Evolutionary conservation across 1,140 invertebrate genomes (phyloP).

Genomic region (Paracyclopina nana): DNA sequence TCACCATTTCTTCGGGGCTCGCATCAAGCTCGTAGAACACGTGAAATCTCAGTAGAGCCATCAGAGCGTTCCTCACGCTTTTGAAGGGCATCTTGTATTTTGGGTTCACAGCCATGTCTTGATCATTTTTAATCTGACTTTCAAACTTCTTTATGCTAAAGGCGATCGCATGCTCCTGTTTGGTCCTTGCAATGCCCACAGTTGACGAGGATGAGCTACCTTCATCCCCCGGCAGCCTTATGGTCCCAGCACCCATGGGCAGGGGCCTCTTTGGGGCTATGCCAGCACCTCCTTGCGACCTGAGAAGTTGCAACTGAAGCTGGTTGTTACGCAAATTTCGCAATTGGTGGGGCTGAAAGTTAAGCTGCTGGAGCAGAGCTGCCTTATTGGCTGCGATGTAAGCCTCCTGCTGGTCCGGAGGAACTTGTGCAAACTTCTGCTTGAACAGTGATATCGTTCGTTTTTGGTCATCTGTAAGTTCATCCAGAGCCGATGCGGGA

Average conservation of each 20-base stretch:
- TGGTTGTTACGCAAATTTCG: too few species aligned
- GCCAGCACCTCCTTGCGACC: too few species aligned
- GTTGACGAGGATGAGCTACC: too few species aligned
- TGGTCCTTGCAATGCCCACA: too few species aligned
- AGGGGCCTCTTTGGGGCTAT: too few species aligned
- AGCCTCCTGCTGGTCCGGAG: conserved; percentile 9
- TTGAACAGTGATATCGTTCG: conserved; percentile 11
- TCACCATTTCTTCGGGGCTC: conserved; percentile 41
- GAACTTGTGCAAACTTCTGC: conserved; percentile 7
- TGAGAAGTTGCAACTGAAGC: too few species aligned
- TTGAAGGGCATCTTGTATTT: conserved; percentile 53
- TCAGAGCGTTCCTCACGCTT: conserved; percentile 50
- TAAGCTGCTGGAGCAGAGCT: conserved; percentile 3
- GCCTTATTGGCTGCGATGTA: conserved; percentile 13
- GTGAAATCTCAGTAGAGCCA: conserved; percentile 57
- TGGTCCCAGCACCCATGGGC: background rate
- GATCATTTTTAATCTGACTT: conserved; percentile 52
- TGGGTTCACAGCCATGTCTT: conserved; percentile 48
- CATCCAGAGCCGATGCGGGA: too few species aligned
- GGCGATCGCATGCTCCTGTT: too few species aligned
- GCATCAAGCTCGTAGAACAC: conserved; percentile 48
- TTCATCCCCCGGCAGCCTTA: conserved; percentile 22
- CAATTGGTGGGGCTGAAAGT: conserved; percentile 15
- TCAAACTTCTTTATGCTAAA: too few species aligned
- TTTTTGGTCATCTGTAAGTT: conserved; percentile 14